Evolutionary conservation across 2,888 invertebrate genomes (phyloP), one percentile per base, ranked within the genome.

Genomic region (Cataglyphis livida): DNA sequence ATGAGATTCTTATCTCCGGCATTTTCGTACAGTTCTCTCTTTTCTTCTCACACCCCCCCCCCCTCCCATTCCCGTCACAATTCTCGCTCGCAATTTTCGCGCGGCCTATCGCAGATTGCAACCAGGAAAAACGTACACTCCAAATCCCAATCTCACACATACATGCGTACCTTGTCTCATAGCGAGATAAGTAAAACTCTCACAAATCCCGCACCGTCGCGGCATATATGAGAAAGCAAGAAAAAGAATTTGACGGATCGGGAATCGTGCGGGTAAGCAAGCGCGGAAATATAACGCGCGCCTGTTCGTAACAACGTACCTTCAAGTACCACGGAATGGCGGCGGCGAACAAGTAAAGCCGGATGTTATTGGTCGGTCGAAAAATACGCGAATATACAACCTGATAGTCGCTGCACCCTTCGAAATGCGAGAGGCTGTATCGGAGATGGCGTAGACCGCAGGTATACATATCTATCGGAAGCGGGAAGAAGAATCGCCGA

Each of bases 291-390:
- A 51, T n/a, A 66, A 68, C 54, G 54, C 61, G 65, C 64, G 68
- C 54, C 70, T 76, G 86, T 86, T 68, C 81, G 76, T 86, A 83
- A 86, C 74, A 81, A 78, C 41, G 32, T 81, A 83, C 74, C 66
- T 70, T 41, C 48, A 75, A 78, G 71, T 82, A 75, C 73, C 48
- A 62, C 44, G 32, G 51, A 73, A 82, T 79, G 78, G 76, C 76
- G 41, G 48, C 44, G 48, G 48, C 12, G 44, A 64, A 48, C 44
- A 81, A 10, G 48, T 59, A 51, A 64, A 75, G 68, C 65, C 88
- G 82, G 79, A 87, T 85, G 89, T 83, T 89, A 89, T 87, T 89
- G 89, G 85, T 83, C 81, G 85, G 75, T 70, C 81, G 71, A 84
- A 64, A 84, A 83, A 81, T 86, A 84, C 54, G 81, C 66, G 82